phyloP scores from a whole-genome alignment of 2,113 vertebrate species.

The Urocynchramus pylzowi region DNA sequence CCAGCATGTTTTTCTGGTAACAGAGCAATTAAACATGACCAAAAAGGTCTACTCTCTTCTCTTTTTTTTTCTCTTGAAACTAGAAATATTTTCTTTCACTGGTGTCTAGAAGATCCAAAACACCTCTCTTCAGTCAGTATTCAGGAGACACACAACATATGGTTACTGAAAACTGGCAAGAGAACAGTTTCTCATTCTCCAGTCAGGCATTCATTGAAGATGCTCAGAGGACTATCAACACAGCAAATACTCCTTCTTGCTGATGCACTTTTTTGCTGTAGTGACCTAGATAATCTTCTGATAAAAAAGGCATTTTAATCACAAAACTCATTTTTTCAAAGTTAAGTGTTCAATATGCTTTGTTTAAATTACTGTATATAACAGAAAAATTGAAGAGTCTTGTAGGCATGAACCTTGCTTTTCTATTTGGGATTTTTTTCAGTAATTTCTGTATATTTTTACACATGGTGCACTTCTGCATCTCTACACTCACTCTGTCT shows the following conservation, averaged over 20 bases:
- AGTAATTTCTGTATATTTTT: neutral
- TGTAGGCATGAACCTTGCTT: neutral
- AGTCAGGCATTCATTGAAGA: slow-evolving; percentile 54
- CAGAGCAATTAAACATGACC: neutral
- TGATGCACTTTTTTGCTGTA: slow-evolving; percentile 38
- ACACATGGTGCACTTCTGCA: neutral
- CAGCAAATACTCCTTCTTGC: slow-evolving; percentile 51
- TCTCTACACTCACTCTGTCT: neutral
- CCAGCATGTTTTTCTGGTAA: neutral
- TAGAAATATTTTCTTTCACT: slow-evolving; percentile 63
- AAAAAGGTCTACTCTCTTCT: slow-evolving; percentile 6
- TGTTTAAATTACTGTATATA: neutral
- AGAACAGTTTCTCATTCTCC: slow-evolving; percentile 59
- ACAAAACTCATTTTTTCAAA: slow-evolving; percentile 10
- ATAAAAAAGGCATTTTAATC: slow-evolving; percentile 31
- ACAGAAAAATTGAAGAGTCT: neutral
- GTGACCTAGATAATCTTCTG: slow-evolving; percentile 46
- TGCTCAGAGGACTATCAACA: slow-evolving; percentile 62
- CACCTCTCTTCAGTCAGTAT: slow-evolving; percentile 60
- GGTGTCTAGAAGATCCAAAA: slow-evolving; percentile 60
- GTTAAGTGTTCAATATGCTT: neutral
- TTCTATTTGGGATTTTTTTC: neutral
- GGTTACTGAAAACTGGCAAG: slow-evolving; percentile 58
- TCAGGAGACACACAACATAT: slow-evolving; percentile 63
- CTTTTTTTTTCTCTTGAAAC: slow-evolving; percentile 12